Evolutionary conservation across 2,797 vertebrate genomes (phyloP).

Genomic region (Allobates femoralis): DNA sequence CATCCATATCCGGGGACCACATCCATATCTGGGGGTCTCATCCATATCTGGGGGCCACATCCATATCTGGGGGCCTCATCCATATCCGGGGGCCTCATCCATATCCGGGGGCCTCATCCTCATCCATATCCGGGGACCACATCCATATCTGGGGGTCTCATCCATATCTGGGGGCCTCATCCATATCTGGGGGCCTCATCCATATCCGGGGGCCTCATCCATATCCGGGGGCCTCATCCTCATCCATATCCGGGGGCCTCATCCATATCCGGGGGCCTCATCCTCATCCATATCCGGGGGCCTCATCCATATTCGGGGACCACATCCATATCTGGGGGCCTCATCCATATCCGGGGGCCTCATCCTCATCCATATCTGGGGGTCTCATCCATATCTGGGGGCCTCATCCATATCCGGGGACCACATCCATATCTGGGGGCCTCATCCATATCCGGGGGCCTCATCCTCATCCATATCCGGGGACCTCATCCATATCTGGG

Average conservation of each 20-base stretch:
- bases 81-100: not conserved
- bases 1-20: not conserved
- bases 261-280: too few relatives aligned
- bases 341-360: not conserved
- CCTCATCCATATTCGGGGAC: not conserved
- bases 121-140: not conserved
- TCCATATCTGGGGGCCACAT: not conserved
- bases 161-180: not conserved
- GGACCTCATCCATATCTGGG: not conserved
- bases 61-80: too few relatives aligned
- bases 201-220: not conserved
- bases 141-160: too few relatives aligned
- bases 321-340: not conserved
- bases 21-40: too few relatives aligned
- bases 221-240: too few relatives aligned
- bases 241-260: not conserved
- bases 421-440: fast-evolving
- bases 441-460: not conserved
- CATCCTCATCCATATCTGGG: not conserved
- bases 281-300: too few relatives aligned
- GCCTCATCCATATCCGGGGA: not conserved
- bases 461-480: not conserved
- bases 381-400: not conserved
- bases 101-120: too few relatives aligned
- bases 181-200: not conserved